phyloP scores from a whole-genome alignment of 2,113 vertebrate genomes.

The Psilopogon haemacephalus region DNA sequence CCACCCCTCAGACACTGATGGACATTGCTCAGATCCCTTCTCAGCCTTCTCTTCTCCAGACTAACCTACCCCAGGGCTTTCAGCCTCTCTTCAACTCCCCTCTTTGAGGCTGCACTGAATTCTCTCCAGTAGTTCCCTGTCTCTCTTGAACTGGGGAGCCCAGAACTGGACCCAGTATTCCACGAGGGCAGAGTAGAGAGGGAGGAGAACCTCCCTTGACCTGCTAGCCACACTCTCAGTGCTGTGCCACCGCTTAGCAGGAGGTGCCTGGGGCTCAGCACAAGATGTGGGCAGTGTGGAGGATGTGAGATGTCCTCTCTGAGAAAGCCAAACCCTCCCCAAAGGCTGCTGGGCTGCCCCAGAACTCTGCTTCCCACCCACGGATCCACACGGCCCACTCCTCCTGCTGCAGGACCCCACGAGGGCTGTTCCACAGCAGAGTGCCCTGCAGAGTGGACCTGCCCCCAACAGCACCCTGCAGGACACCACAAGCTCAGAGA shows the following conservation, averaged over 20 bases:
- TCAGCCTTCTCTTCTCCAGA: too few relatives aligned
- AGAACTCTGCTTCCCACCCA: neutral
- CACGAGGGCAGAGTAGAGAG: too few relatives aligned
- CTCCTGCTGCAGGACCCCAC: rapidly evolving
- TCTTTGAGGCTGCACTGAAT: too few relatives aligned
- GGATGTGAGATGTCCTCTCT: neutral
- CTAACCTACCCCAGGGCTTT: too few relatives aligned
- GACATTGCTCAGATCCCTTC: too few relatives aligned
- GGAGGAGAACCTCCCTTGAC: too few relatives aligned
- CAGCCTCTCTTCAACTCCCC: too few relatives aligned
- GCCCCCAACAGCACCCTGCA: neutral
- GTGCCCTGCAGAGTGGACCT: neutral
- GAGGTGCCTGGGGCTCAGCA: neutral
- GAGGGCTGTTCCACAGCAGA: neutral
- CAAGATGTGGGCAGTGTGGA: neutral
- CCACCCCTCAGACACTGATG: too few relatives aligned
- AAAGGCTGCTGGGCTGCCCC: neutral
- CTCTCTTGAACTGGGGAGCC: too few relatives aligned
- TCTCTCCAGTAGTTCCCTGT: too few relatives aligned
- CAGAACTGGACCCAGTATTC: too few relatives aligned
- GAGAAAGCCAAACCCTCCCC: rapidly evolving
- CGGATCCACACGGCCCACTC: rapidly evolving
- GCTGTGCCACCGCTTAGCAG: rapidly evolving
- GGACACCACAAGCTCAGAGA: neutral
- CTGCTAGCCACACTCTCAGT: too few relatives aligned